Evolutionary conservation across 1,140 invertebrate species (phyloP).

Genomic region (Papilio aristodemus): DNA sequence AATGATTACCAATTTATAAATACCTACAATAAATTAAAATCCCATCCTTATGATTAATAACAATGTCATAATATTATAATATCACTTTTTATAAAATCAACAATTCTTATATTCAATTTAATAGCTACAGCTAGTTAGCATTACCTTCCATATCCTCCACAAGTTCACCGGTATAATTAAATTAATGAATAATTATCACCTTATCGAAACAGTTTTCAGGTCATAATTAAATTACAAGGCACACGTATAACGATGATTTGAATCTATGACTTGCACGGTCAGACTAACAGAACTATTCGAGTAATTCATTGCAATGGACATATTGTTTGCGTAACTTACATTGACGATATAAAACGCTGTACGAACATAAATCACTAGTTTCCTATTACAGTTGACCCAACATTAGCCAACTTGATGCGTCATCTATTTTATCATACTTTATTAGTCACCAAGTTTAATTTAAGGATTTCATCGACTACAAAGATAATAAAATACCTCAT

Average conservation of each 20-base stretch:
- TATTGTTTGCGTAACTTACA: constrained; percentile 38
- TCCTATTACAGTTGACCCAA: constrained; percentile 60
- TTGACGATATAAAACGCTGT: constrained; percentile 39
- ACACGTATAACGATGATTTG: constrained; percentile 13
- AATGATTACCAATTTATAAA: background rate
- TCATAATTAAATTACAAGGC: constrained; percentile 16
- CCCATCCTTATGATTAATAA: background rate
- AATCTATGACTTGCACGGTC: constrained; percentile 19
- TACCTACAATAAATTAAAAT: no score
- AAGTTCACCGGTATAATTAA: constrained; percentile 3
- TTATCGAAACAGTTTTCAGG: background rate
- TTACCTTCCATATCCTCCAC: background rate
- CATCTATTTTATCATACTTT: constrained; percentile 45
- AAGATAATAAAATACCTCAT: constrained; percentile 1
- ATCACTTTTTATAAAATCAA: no score
- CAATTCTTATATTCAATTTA: background rate
- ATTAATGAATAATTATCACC: constrained; percentile 1
- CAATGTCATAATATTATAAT: no score
- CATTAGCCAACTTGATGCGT: constrained; percentile 55
- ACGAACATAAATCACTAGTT: constrained; percentile 53
- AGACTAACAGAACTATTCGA: constrained; percentile 5
- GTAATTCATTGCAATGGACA: constrained; percentile 13
- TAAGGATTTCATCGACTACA: constrained; percentile 6
- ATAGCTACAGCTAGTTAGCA: background rate
- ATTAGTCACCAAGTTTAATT: constrained; percentile 40